Evolutionary conservation across 1,140 invertebrate species (phyloP).

Genomic region (Caenorhabditis latens): DNA sequence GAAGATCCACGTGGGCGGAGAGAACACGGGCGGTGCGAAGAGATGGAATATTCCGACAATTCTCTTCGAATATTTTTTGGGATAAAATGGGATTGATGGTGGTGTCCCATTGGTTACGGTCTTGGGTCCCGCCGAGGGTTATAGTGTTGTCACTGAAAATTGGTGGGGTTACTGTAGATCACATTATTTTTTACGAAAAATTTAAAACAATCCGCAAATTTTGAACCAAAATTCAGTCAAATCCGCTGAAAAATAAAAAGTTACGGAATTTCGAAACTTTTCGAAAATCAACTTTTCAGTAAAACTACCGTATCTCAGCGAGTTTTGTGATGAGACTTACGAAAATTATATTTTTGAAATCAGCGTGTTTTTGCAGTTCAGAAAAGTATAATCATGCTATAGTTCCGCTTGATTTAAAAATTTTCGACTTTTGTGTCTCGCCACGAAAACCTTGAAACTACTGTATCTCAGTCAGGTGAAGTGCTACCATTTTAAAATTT

Average conservation of each 20-base stretch:
- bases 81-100: constrained; percentile 83
- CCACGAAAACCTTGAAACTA: too few relatives aligned
- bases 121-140: constrained; percentile 87
- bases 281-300: too few relatives aligned
- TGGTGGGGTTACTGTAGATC: constrained; percentile 2
- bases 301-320: background rate
- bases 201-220: too few relatives aligned
- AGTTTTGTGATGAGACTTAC: background rate
- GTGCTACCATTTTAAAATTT: too few relatives aligned
- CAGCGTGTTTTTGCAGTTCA: background rate
- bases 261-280: too few relatives aligned
- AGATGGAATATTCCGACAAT: constrained; percentile 39
- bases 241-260: too few relatives aligned
- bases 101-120: constrained; percentile 85
- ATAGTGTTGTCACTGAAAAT: constrained; percentile 81
- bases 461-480: too few relatives aligned
- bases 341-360: too few relatives aligned
- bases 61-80: constrained; percentile 81
- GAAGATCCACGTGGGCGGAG: constrained; percentile 84
- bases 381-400: constrained; percentile 23
- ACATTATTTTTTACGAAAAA: background rate
- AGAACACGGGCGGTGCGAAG: constrained; percentile 79
- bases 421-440: background rate
- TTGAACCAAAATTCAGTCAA: too few relatives aligned
- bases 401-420: background rate